These are phyloP conservation scores for Melolontha melolontha DNA, from an alignment of 2,888 invertebrate genomes.

Conservation along the genomic window DNA sequence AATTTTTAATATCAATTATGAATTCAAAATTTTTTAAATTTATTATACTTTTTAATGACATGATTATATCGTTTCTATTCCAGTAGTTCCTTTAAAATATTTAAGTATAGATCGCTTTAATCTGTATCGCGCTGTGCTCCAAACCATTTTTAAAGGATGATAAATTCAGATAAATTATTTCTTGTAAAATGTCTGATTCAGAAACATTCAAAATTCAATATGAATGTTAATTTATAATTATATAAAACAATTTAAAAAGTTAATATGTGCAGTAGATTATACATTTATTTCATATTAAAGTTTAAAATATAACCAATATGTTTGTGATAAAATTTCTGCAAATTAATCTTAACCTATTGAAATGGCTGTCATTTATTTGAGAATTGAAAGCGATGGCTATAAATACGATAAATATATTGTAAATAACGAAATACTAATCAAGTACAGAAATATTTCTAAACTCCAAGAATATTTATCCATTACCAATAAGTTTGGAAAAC, in stretches of 20 bases:
- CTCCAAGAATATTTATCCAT: background rate
- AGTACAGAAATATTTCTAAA: constrained; percentile 24
- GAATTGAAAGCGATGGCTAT: constrained; percentile 39
- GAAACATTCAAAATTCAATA: background rate
- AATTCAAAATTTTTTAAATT: background rate
- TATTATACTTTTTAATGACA: background rate
- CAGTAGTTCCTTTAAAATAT: no score
- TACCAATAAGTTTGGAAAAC: background rate
- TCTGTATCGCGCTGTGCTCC: no score
- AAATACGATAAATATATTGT: constrained; percentile 40
- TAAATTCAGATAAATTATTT: no score
- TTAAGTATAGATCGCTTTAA: no score
- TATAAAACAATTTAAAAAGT: constrained; percentile 2
- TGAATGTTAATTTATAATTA: constrained; percentile 7
- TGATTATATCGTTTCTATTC: background rate
- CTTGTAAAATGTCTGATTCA: no score
- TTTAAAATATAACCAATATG: constrained; percentile 7
- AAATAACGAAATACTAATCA: constrained; percentile 12
- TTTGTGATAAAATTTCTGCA: constrained; percentile 11
- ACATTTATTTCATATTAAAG: background rate
- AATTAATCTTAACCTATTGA: constrained; percentile 26
- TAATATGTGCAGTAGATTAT: constrained; percentile 1
- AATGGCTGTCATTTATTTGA: constrained; percentile 42
- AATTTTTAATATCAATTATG: background rate
- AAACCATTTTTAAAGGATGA: no score